A percentile compares a stretch with the other conserved stretches of the same genome.
Conservation (phyloP, 2,888 invertebrate species). For the Clistopyga incitator region DNA sequence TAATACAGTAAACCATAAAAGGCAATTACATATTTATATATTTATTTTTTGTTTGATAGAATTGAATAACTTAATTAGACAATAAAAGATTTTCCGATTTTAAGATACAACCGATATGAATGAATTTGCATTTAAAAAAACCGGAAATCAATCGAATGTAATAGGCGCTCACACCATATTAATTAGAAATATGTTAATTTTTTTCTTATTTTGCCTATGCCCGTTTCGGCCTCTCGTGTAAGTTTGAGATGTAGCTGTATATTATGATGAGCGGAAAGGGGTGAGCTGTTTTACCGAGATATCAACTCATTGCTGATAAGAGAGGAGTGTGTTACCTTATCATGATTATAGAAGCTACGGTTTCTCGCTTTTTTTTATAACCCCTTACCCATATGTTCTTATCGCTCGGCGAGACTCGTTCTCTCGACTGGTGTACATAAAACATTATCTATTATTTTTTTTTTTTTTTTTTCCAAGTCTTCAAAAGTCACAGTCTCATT, state of each 20-base stretch:
- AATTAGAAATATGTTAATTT: background rate
- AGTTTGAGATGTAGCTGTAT: constrained; percentile 2
- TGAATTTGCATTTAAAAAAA: background rate
- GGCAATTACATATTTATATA: no score
- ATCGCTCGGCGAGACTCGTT: constrained; percentile 31
- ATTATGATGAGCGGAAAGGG: constrained; percentile 10
- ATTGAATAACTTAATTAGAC: background rate
- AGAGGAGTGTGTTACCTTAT: constrained; percentile 45
- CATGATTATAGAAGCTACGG: constrained; percentile 53
- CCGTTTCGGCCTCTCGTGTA: background rate
- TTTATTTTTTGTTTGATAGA: background rate
- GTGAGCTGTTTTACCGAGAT: constrained; percentile 45
- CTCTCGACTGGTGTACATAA: constrained; percentile 19
- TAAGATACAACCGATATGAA: background rate
- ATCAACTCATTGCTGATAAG: constrained; percentile 61
- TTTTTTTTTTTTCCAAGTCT: background rate
- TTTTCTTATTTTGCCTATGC: background rate
- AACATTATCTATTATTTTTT: constrained; percentile 23
- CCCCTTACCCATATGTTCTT: constrained; percentile 32
- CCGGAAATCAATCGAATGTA: background rate
- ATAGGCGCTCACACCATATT: background rate
- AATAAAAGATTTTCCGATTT: background rate
- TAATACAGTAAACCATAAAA: no score
- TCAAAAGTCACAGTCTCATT: constrained; percentile 2
- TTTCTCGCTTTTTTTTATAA: constrained; percentile 32